Conservation (phyloP, 53 echinoderm and acorn worm genomes). For the Temnopleurus reevesii region DNA sequence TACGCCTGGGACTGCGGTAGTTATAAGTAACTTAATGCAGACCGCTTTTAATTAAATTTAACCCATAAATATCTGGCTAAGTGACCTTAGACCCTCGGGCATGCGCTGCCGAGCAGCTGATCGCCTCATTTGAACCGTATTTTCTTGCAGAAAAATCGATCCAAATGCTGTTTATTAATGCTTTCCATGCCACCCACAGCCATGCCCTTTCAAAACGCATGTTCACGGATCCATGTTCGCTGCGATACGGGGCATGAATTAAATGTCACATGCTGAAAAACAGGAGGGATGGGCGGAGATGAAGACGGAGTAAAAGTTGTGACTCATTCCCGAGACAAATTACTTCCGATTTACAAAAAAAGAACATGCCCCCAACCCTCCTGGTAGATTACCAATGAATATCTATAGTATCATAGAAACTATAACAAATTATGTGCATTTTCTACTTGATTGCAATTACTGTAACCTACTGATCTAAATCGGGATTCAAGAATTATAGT, state of each 20-base stretch:
- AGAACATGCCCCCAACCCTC: too few relatives aligned
- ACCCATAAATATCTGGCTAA: slow-evolving; percentile 35
- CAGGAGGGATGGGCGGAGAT: too few relatives aligned
- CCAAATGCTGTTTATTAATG: slow-evolving; percentile 20
- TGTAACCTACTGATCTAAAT: too few relatives aligned
- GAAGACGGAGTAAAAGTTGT: too few relatives aligned
- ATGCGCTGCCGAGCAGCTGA: slow-evolving; percentile 22
- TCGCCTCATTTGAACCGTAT: slow-evolving; percentile 3
- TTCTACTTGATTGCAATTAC: too few relatives aligned
- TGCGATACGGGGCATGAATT: background rate
- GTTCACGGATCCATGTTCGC: background rate
- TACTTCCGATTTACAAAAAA: too few relatives aligned
- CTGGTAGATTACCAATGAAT: too few relatives aligned
- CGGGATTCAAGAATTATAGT: too few relatives aligned
- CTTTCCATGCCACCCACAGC: background rate
- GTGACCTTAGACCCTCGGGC: slow-evolving; percentile 14
- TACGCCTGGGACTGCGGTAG: background rate
- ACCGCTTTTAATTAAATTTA: slow-evolving; percentile 34
- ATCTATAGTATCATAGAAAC: too few relatives aligned
- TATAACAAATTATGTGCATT: too few relatives aligned
- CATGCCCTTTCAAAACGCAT: slow-evolving; percentile 20
- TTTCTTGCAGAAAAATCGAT: slow-evolving; percentile 15
- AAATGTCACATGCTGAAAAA: background rate
- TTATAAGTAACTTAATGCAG: background rate
- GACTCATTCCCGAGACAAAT: too few relatives aligned